These are phyloP conservation scores for Hipparchia sbordonii DNA, from an alignment of 2,888 invertebrate genomes.

Conservation along the genomic window DNA sequence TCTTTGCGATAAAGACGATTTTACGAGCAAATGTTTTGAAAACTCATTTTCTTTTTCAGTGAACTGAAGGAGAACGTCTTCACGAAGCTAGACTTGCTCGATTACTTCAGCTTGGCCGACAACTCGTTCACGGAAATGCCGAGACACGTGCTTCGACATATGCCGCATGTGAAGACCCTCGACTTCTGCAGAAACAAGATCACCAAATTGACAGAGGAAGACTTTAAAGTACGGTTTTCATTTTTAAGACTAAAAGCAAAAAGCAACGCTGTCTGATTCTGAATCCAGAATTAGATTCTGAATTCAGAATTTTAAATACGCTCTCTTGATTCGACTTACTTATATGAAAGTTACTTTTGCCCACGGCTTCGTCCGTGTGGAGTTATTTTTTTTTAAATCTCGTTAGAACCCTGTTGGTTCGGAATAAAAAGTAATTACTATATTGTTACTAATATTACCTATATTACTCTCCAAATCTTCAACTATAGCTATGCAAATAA, in stretches of 20 bases:
- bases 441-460: too few relatives aligned
- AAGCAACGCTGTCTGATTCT: background rate
- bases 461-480: too few relatives aligned
- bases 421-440: too few relatives aligned
- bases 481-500: too few relatives aligned
- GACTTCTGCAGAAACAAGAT: slow-evolving; percentile 93
- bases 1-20: too few relatives aligned
- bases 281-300: background rate
- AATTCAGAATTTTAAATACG: background rate
- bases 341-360: background rate
- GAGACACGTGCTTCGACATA: slow-evolving; percentile 87
- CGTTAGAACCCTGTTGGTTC: too few relatives aligned
- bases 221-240: slow-evolving; percentile 84
- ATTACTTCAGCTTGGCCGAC: slow-evolving; percentile 91
- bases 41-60: slow-evolving; percentile 76
- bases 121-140: slow-evolving; percentile 90
- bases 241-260: background rate
- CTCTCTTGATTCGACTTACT: too few relatives aligned
- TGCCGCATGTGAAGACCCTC: slow-evolving; percentile 90
- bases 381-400: too few relatives aligned
- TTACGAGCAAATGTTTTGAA: background rate
- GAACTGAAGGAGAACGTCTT: slow-evolving; percentile 88
- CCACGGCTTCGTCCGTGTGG: too few relatives aligned
- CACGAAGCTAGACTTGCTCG: slow-evolving; percentile 87
- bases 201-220: slow-evolving; percentile 87